A percentile compares a stretch with the other conserved stretches of the same genome.
phyloP scores from a whole-genome alignment of 2,888 invertebrate species.

The Hoplodrina blanda region DNA sequence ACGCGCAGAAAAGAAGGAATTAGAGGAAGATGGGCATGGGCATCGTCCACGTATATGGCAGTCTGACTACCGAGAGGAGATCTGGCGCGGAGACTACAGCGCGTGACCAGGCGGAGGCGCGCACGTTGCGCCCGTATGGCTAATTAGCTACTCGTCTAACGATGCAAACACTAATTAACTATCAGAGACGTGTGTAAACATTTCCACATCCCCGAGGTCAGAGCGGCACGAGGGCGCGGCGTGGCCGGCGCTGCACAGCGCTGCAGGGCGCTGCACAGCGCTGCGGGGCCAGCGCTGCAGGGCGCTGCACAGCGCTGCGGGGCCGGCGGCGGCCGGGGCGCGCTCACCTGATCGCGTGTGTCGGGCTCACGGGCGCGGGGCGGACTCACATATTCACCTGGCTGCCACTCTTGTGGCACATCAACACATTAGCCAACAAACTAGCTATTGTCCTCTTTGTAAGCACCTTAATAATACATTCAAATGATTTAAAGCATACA shows the following conservation, averaged over 20 bases:
- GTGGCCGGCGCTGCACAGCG: neutral
- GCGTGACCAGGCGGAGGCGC: constrained; percentile 18
- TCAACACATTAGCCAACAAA: constrained; percentile 11
- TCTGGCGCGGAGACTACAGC: neutral
- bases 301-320: neutral
- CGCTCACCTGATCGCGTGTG: constrained; percentile 5
- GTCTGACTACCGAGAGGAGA: neutral
- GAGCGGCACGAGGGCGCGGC: constrained; percentile 6
- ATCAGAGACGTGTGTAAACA: constrained; percentile 36
- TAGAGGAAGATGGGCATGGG: no score
- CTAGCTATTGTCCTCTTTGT: constrained; percentile 44
- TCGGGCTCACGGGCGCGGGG: constrained; percentile 1
- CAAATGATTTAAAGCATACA: neutral
- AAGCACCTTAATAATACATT: constrained; percentile 15
- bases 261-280: neutral
- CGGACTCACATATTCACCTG: constrained; percentile 21
- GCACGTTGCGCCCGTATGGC: constrained; percentile 48
- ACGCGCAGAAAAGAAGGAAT: no score
- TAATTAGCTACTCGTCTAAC: constrained; percentile 38
- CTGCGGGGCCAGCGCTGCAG: constrained; percentile 1
- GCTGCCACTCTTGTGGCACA: constrained; percentile 3
- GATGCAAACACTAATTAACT: constrained; percentile 44
- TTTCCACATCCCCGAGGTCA: constrained; percentile 1
- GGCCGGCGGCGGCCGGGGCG: neutral
- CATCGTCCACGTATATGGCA: no score